Conservation (phyloP, 2,888 invertebrate genomes). For the Caenorhabditis sp. region DNA sequence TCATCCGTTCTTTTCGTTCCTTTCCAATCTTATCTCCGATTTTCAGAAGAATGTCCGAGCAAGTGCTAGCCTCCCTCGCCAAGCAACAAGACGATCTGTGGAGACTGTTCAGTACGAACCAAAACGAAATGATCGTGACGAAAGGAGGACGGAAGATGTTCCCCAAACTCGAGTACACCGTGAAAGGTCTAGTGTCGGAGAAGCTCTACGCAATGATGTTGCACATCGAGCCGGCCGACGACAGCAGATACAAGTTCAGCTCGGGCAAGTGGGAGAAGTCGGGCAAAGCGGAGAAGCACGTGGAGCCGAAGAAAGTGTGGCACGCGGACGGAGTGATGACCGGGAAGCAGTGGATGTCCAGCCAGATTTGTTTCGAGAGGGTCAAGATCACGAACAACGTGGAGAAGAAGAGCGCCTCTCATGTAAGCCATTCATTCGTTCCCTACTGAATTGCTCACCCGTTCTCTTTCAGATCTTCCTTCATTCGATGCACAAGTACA, state of each 20-base stretch:
- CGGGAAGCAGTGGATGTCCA: constrained; percentile 64
- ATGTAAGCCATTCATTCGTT: no score
- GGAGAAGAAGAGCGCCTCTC: constrained; percentile 26
- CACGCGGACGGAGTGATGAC: constrained; percentile 59
- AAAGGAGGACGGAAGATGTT: constrained; percentile 98
- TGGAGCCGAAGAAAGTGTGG: constrained; percentile 45
- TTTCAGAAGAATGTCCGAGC: constrained; percentile 12
- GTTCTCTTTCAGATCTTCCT: constrained; percentile 84
- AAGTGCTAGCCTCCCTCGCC: constrained; percentile 25
- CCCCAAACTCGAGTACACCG: constrained; percentile 87
- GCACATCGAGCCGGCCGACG: constrained; percentile 83
- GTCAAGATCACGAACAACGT: constrained; percentile 75
- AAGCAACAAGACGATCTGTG: constrained; percentile 87
- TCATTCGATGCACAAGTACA: constrained; percentile 97
- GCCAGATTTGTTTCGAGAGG: constrained; percentile 67
- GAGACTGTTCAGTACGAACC: constrained; percentile 93
- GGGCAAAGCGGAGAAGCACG: constrained; percentile 64
- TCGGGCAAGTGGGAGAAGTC: constrained; percentile 67
- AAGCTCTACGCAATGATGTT: constrained; percentile 88
- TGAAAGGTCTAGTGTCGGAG: constrained; percentile 87
- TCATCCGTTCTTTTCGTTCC: constrained; percentile 12
- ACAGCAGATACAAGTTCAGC: constrained; percentile 71
- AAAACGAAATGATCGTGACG: constrained; percentile 99
- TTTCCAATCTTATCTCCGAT: background rate
- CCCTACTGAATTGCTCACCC: no score